Evolutionary conservation across 2,888 invertebrate species (phyloP).

Genomic region (Mesorhabditis spiculigera): DNA sequence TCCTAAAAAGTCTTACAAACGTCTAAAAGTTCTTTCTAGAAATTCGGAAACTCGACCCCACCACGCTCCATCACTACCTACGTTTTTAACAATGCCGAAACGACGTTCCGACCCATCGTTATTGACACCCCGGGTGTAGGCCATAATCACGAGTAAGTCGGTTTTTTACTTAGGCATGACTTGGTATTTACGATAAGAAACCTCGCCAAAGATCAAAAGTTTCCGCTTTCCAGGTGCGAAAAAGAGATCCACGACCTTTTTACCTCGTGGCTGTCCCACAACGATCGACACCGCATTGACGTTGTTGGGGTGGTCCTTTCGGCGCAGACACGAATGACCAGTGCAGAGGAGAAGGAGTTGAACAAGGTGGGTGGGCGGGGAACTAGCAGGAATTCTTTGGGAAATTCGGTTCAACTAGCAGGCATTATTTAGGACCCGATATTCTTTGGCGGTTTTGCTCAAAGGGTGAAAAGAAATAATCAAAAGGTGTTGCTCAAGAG

Average conservation of each 20-base stretch:
- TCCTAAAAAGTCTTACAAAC: neutral
- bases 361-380: conserved; percentile 22
- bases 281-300: conserved; percentile 33
- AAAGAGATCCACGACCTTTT: conserved; percentile 24
- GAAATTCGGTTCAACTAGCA: too few relatives aligned
- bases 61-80: conserved; percentile 37
- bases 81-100: conserved; percentile 40
- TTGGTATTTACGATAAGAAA: neutral
- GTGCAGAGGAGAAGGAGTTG: conserved; percentile 35
- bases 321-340: conserved; percentile 27
- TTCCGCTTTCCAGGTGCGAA: conserved; percentile 17
- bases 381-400: too few relatives aligned
- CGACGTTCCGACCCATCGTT: conserved; percentile 36
- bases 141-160: conserved; percentile 9
- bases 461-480: too few relatives aligned
- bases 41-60: conserved; percentile 37
- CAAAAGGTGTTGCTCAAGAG: too few relatives aligned
- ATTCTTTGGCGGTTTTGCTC: too few relatives aligned
- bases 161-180: too few relatives aligned
- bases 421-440: too few relatives aligned
- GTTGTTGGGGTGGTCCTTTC: conserved; percentile 39
- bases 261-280: conserved; percentile 30
- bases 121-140: conserved; percentile 44
- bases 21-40: conserved; percentile 24
- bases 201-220: conserved; percentile 11